phyloP scores from a whole-genome alignment of 2,888 invertebrate species.

The Mesorhabditis sp. region DNA sequence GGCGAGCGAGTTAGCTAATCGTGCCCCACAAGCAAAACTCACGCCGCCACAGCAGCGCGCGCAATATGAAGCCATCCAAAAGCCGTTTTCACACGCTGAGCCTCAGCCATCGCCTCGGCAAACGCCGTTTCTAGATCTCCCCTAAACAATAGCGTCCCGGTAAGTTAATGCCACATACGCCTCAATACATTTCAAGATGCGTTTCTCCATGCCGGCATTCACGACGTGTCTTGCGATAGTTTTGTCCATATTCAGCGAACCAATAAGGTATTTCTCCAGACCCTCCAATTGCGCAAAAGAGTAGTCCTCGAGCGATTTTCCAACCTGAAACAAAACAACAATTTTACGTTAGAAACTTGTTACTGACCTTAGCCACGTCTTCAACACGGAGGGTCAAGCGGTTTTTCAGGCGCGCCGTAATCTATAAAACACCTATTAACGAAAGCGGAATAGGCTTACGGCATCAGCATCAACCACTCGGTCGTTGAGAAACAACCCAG shows the following conservation, averaged over 20 bases:
- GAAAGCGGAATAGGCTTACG: neutral
- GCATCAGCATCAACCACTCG: neutral
- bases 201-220: too few species aligned
- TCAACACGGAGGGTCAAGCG: too few species aligned
- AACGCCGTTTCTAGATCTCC: neutral
- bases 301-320: too few species aligned
- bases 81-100: neutral
- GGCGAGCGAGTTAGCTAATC: neutral
- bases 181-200: too few species aligned
- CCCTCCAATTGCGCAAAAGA: too few species aligned
- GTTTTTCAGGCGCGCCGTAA: neutral
- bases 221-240: too few species aligned
- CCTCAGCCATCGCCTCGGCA: neutral
- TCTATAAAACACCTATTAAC: neutral
- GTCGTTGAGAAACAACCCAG: neutral
- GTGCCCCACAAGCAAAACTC: neutral
- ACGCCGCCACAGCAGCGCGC: neutral
- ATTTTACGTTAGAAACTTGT: too few species aligned
- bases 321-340: too few species aligned
- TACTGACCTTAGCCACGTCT: too few species aligned
- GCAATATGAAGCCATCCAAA: neutral
- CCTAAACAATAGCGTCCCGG: neutral
- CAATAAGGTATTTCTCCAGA: too few species aligned
- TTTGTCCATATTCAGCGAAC: too few species aligned
- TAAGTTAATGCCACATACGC: too few species aligned